Conservation (phyloP, 2,888 invertebrate species). For the Quadroppia sp. region DNA sequence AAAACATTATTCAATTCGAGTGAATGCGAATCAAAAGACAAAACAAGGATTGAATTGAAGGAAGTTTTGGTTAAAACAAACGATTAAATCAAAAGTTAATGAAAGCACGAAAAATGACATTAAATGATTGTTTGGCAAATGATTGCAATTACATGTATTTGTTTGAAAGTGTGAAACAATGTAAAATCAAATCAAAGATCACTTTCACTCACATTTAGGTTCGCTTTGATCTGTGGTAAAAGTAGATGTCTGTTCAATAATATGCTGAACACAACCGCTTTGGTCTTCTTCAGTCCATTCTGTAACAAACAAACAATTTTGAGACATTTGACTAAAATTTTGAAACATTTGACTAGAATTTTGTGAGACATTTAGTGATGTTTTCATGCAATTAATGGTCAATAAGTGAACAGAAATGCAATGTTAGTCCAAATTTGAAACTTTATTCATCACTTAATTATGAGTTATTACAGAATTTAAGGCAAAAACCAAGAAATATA, state of each 20-base stretch:
- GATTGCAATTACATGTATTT: constrained; percentile 4
- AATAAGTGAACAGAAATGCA: constrained; percentile 29
- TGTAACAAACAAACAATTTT: constrained; percentile 31
- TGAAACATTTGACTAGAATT: neutral
- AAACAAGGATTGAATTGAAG: neutral
- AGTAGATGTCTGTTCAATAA: constrained; percentile 46
- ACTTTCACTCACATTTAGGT: constrained; percentile 19
- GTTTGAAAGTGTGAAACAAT: neutral
- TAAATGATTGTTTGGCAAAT: neutral
- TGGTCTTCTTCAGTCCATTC: constrained; percentile 48
- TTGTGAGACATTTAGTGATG: too few relatives aligned
- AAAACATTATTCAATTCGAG: neutral
- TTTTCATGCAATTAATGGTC: constrained; percentile 5
- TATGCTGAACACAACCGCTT: constrained; percentile 46
- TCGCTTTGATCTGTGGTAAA: constrained; percentile 30
- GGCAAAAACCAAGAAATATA: neutral
- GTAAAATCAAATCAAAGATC: neutral
- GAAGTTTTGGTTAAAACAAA: constrained; percentile 6
- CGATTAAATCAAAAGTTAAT: neutral
- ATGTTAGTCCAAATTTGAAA: neutral
- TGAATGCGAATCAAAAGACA: neutral
- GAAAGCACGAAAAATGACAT: constrained; percentile 4
- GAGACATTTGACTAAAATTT: neutral
- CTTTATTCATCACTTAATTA: neutral
- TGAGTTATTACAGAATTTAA: neutral